These are phyloP conservation scores for Heliconius hermathena DNA, from an alignment of 1,140 invertebrate genomes.

Conservation along the genomic window DNA sequence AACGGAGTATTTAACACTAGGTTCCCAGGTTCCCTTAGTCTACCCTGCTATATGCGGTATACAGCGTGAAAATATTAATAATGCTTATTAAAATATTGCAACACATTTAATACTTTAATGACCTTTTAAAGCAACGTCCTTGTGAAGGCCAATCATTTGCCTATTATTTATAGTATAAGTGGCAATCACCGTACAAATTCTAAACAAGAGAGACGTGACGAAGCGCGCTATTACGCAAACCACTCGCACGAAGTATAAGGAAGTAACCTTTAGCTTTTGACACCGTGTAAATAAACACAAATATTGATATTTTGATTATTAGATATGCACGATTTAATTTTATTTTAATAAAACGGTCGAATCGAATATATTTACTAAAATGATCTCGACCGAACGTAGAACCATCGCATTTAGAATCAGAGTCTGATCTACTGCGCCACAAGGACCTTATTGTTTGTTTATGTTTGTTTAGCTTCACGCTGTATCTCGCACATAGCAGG, in stretches of 20 bases:
- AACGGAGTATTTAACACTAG: too few species aligned
- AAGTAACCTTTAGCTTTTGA: constrained; percentile 43
- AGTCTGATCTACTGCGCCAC: neutral
- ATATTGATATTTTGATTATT: constrained; percentile 40
- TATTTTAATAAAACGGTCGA: constrained; percentile 35
- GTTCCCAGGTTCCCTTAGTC: too few species aligned
- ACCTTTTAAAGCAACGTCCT: constrained; percentile 64
- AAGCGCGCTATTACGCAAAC: constrained; percentile 56
- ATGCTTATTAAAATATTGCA: neutral
- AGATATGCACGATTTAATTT: constrained; percentile 40
- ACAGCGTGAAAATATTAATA: neutral
- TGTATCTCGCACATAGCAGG: too few species aligned
- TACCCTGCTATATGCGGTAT: too few species aligned
- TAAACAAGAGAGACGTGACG: constrained; percentile 56
- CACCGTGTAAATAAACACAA: constrained; percentile 42
- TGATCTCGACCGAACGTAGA: too few species aligned
- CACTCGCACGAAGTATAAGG: constrained; percentile 46
- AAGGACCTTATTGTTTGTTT: too few species aligned
- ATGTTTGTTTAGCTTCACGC: too few species aligned
- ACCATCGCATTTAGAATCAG: neutral
- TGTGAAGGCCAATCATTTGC: constrained; percentile 70
- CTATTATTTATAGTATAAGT: constrained; percentile 60
- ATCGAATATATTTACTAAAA: constrained; percentile 27
- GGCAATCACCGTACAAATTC: constrained; percentile 57
- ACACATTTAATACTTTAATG: constrained; percentile 12